A percentile compares a stretch with the other conserved stretches of the same genome.
Evolutionary conservation across 1,140 invertebrate species (phyloP).

Genomic region (Pachyrhynchus sulphureomaculatus): DNA sequence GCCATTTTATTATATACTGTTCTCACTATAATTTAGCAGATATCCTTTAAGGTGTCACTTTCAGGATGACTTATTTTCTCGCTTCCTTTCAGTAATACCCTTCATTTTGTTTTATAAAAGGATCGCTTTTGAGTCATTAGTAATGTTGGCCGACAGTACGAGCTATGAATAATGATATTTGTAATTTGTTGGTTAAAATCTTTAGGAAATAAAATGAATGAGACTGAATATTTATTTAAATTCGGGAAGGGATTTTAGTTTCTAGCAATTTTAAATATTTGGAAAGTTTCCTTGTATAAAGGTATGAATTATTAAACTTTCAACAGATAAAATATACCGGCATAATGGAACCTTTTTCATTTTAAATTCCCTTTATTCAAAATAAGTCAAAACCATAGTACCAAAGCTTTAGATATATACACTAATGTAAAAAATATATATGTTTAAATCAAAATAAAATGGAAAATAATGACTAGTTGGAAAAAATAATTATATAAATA

Average conservation of each 20-base stretch:
- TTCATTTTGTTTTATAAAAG: slow-evolving; percentile 27
- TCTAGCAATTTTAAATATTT: too few relatives aligned
- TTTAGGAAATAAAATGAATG: not conserved
- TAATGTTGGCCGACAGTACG: slow-evolving; percentile 9
- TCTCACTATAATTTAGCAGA: not conserved
- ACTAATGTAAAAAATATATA: too few relatives aligned
- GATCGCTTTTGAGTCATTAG: slow-evolving; percentile 29
- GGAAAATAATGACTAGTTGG: too few relatives aligned
- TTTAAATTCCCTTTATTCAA: too few relatives aligned
- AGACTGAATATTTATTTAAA: not conserved
- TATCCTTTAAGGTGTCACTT: slow-evolving; percentile 23
- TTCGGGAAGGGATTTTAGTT: not conserved
- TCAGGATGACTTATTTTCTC: slow-evolving; percentile 20
- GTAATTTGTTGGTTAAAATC: slow-evolving; percentile 19
- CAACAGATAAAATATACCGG: too few relatives aligned
- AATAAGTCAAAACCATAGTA: too few relatives aligned
- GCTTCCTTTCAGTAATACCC: slow-evolving; percentile 25
- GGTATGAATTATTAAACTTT: too few relatives aligned
- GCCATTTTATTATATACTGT: not conserved
- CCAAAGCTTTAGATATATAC: too few relatives aligned
- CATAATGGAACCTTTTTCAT: too few relatives aligned
- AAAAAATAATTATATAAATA: too few relatives aligned
- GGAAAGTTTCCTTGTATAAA: too few relatives aligned
- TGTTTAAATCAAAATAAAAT: too few relatives aligned
- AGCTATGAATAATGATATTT: slow-evolving; percentile 29